Evolutionary conservation across 2,113 vertebrate genomes (phyloP), one percentile per base, ranked within the genome.

Genomic region (Indicator maculatus): DNA sequence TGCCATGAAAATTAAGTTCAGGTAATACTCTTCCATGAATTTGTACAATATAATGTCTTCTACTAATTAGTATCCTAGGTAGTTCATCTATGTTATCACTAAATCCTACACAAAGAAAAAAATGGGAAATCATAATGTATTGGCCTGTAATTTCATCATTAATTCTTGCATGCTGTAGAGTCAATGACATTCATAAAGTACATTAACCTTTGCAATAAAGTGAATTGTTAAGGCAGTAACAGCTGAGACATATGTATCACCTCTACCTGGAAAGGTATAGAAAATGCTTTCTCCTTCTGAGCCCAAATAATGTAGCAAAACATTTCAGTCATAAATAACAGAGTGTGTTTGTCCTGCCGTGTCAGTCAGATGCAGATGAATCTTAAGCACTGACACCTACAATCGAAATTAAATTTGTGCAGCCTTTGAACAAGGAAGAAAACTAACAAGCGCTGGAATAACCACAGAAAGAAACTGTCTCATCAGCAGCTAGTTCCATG

Each of bases 201-300:
- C 58, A 83, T 90, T 92, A 96, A 90, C 47, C 93, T 64, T 89
- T 93, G 17, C 11, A 93, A 89, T 77, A 45, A 80, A 76, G 33
- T 93, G 56, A 94, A 59, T 82, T 31, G 44, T 69, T 53, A 88
- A 95, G 53, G 31, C 53, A 95, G n/a, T 73, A 93, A 59, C 33
- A 90, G 41, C 64, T 83, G 64, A 90, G 56, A 12, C 61, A 71
- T 61, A 83, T 30, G 41, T 66, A 64, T 75, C 16, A 56, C 33
- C 26, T 52, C 16, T 60, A 52, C 30, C 6, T 61, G 18, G 53
- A 39, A 88, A 93, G 4, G 16, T 78, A 84, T 52, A 26, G 63
- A 69, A 88, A 88, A 92, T 55, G 3, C 0, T 64, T 33, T 86
- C 27, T 85, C 30, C 5, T 9, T 44, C 59, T 53, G 6, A 24